Evolutionary conservation across 2,113 vertebrate genomes (phyloP), one percentile per base, ranked within the genome.

Genomic region (Pseudolaguvia tuberculata): DNA sequence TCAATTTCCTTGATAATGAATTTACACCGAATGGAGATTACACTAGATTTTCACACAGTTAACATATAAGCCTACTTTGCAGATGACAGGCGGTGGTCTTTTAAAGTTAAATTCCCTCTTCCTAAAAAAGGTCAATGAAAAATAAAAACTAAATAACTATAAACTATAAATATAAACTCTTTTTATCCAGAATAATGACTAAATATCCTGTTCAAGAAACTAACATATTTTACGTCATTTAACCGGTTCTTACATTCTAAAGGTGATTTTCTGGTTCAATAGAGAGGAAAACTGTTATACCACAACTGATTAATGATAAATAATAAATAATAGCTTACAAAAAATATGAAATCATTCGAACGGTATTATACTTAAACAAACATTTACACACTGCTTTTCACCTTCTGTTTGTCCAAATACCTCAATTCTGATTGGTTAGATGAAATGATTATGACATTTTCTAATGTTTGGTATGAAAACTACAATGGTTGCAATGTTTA

Each of bases 11-110:
- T 90, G 88, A 79, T 89, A 88, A 90, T 89, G 81, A 82, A 85
- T 89, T 91, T 86, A 89, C 72, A 56, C 42, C 71, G 80, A 81
- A 86, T 87, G 87, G 81, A 88, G 87, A 87, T 88, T 84, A 88
- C 84, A 77, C 4, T 0, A 79, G 83, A 47, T 85, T 86, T 84
- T 82, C 78, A 80, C 85, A 74, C 80, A 56, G 75, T 83, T 79
- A 45, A 10, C 75, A 27, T 69, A 70, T 61, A 75, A 51, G 72
- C 72, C 35, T 50, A 78, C 63, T 84, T 67, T 65, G 61, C 78
- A 82, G 80, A 50, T 84, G 65, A 80, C 57, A 23, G 81, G 77
- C 72, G 81, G 81, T 42, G 39, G 39, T 42, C 39, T 42, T 9
- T 42, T 42, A 42, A 35, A 42, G 39, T 42, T 42, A 42, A 42